Base-by-base conservation (phyloP, 64 coral and sea anemone genomes). In the Montipora foliosa region DNA sequence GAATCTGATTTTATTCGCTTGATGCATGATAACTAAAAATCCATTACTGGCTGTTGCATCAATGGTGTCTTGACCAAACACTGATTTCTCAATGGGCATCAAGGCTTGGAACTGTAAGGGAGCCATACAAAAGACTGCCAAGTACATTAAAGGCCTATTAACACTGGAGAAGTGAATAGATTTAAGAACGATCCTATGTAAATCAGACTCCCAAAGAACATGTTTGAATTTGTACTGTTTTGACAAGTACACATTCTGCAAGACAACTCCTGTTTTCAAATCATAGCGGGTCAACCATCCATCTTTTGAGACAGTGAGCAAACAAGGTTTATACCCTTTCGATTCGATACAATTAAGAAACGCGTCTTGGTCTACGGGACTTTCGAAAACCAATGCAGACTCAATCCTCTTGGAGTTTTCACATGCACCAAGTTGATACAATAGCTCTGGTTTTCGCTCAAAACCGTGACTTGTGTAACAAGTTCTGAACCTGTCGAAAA, bases 171-270 rank as follows among this genome's bases (percentile, higher is more conserved):
- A 74, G 25, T 96, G 95, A 20, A 94, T 82, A 81, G 95, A 96
- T 78, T 96, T 94, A 16, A 99, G 51, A 24, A 93, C 98, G 59
- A 96, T 47, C 49, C 89, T 90, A n/a, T 76, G 49, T 4, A 99
- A 75, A 89, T 94, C 95, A n/a, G 88, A 94, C 60, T 99, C 98
- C 98, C 98, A 99, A 19, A 86, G 48, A 22, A 99, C 80, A 75
- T 94, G 78, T 50, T 96, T 99, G 16, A 99, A 96, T 87, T 88
- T 96, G 79, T 94, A 94, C 0, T 81, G 76, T 60, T 53, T 44
- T 50, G 89, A 94, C 48, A 99, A 90, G 79, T 87, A 99, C 13
- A 99, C 69, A 10, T 49, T 76, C 74, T 99, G 89, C 53, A 99
- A 76, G 13, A 77, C 61, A 48, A 82, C 19, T 45, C 98, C 95